Evolutionary conservation across 2,888 invertebrate genomes (phyloP).

Genomic region (Brachyptera risi): DNA sequence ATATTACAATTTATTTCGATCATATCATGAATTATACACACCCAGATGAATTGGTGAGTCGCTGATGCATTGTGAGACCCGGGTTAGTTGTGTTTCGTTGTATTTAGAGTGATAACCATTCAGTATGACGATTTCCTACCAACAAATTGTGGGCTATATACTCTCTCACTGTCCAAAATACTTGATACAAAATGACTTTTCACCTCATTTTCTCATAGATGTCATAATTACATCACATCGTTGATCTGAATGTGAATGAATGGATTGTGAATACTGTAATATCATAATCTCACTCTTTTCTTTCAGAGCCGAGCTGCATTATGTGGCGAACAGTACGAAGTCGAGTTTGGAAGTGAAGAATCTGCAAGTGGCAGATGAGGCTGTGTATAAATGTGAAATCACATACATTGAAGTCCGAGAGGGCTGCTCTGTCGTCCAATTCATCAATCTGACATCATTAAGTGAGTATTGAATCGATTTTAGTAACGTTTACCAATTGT

Average conservation of each 20-base stretch:
- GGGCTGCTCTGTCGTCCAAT: constrained; percentile 75
- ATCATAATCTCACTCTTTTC: too few relatives aligned
- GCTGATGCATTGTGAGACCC: too few relatives aligned
- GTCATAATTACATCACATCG: too few relatives aligned
- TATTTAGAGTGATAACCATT: too few relatives aligned
- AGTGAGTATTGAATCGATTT: constrained; percentile 59
- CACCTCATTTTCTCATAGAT: background rate
- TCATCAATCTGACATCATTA: constrained; percentile 71
- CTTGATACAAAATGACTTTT: background rate
- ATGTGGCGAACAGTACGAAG: constrained; percentile 59
- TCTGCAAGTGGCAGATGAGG: constrained; percentile 69
- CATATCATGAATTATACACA: too few relatives aligned
- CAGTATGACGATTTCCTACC: too few relatives aligned
- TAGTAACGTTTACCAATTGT: background rate
- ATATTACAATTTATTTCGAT: too few relatives aligned
- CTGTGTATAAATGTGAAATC: constrained; percentile 77
- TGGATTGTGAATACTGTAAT: too few relatives aligned
- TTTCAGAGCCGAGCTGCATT: constrained; percentile 65
- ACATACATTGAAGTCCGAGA: constrained; percentile 75
- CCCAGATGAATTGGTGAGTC: too few relatives aligned
- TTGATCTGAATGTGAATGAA: too few relatives aligned
- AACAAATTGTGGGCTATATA: background rate
- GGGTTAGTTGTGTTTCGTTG: too few relatives aligned
- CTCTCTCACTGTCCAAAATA: too few relatives aligned
- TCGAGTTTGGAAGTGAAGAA: constrained; percentile 65